Evolutionary conservation across 2,888 invertebrate genomes (phyloP).

Genomic region (Melieria picta): DNA sequence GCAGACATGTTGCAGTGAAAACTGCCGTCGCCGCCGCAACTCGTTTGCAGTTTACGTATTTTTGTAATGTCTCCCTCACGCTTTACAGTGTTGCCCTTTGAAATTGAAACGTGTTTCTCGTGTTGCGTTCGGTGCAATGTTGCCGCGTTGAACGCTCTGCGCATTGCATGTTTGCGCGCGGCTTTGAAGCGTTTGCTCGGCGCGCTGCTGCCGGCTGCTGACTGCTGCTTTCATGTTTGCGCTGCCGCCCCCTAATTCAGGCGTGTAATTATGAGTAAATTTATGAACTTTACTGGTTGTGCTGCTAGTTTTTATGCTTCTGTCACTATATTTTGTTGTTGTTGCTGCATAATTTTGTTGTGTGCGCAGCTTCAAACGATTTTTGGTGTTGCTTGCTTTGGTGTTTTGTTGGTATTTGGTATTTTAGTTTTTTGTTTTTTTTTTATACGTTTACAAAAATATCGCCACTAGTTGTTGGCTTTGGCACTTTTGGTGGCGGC

Average conservation of each 20-base stretch:
- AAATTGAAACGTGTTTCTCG: not conserved
- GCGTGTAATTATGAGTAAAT: conserved; percentile 36
- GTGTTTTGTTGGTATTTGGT: not conserved
- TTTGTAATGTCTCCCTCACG: no score
- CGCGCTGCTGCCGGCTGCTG: not conserved
- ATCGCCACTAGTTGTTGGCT: no score
- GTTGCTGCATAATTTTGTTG: not conserved
- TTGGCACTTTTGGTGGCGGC: no score
- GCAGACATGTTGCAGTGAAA: conserved; percentile 1
- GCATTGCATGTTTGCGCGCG: conserved; percentile 1
- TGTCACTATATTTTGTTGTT: not conserved
- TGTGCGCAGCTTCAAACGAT: conserved; percentile 15
- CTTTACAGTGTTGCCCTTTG: not conserved
- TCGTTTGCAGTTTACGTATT: not conserved
- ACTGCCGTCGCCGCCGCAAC: not conserved
- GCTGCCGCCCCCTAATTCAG: conserved; percentile 23
- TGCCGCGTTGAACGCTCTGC: not conserved
- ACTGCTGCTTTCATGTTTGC: conserved; percentile 9
- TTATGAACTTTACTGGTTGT: conserved; percentile 16
- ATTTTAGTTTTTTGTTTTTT: not conserved
- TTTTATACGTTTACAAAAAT: no score
- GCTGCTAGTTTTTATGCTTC: not conserved
- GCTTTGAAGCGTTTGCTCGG: not conserved
- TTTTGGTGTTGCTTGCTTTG: not conserved
- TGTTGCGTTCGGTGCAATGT: not conserved